Evolutionary conservation across 1,140 invertebrate genomes (phyloP).

Genomic region (Megalonaias nervosa): DNA sequence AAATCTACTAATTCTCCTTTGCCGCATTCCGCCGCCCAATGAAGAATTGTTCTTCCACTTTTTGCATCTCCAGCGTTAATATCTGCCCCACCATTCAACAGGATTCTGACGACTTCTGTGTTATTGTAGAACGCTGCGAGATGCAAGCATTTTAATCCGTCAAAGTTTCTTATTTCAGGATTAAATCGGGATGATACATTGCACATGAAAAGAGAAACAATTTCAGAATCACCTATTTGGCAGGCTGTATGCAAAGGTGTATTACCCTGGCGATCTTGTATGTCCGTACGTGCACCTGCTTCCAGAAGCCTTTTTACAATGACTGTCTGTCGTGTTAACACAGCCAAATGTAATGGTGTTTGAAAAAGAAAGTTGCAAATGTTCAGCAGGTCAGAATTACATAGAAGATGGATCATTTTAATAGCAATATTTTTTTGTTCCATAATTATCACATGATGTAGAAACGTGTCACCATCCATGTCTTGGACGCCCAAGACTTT

Average conservation of each 20-base stretch:
- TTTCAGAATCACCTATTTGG: not conserved
- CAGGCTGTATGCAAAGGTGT: slow-evolving; percentile 1
- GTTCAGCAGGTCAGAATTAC: slow-evolving; percentile 24
- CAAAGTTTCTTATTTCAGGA: not conserved
- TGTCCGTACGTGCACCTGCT: slow-evolving; percentile 1
- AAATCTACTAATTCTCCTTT: slow-evolving; percentile 6
- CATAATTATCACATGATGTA: slow-evolving; percentile 53
- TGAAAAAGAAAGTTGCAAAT: slow-evolving; percentile 8
- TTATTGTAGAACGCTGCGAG: slow-evolving; percentile 4
- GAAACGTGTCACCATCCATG: slow-evolving; percentile 33
- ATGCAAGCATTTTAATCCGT: slow-evolving; percentile 8
- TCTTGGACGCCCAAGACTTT: not conserved
- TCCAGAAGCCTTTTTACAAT: slow-evolving; percentile 3
- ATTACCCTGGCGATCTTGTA: not conserved
- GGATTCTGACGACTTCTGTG: not conserved
- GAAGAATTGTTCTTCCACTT: slow-evolving; percentile 13
- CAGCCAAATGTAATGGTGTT: slow-evolving; percentile 13
- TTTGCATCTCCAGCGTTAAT: slow-evolving; percentile 7
- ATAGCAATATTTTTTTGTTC: slow-evolving; percentile 28
- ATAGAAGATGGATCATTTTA: slow-evolving; percentile 37
- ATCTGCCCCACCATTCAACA: slow-evolving; percentile 8
- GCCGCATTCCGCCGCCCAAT: slow-evolving; percentile 2
- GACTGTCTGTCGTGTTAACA: slow-evolving; percentile 2
- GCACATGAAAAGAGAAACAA: not conserved
- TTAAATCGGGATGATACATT: not conserved